phyloP scores from a whole-genome alignment of 2,113 vertebrate species.

The Paramormyrops kingsleyae region DNA sequence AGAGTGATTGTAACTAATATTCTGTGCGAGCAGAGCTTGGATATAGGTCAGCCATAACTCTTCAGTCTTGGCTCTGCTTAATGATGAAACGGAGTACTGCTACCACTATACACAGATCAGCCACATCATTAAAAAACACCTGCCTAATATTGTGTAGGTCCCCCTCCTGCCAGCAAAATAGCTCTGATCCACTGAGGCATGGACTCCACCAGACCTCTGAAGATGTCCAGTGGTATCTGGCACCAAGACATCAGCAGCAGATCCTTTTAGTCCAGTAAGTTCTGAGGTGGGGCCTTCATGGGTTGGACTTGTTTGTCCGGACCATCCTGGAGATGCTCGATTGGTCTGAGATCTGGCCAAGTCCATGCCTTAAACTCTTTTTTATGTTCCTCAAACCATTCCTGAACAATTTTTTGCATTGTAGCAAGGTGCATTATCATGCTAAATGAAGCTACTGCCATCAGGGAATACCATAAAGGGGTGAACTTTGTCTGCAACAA shows the following conservation, averaged over 20 bases:
- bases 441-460: not conserved
- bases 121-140: not conserved
- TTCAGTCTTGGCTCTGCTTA: not conserved
- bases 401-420: not conserved
- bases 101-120: not conserved
- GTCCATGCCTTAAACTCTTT: not conserved
- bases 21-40: not conserved
- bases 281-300: not conserved
- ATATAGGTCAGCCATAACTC: not conserved
- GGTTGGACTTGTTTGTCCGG: not conserved
- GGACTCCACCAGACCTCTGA: not conserved
- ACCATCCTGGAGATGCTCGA: not conserved
- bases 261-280: not conserved
- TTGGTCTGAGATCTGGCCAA: not conserved
- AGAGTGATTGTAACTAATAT: not conserved
- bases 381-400: not conserved
- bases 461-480: not conserved
- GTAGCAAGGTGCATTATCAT: not conserved
- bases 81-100: not conserved
- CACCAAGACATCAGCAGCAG: not conserved
- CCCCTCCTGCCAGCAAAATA: not conserved
- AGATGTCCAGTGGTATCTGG: not conserved
- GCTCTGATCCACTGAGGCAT: not conserved
- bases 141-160: not conserved
- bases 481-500: not conserved